Evolutionary conservation across 1,140 invertebrate species (phyloP).

Genomic region (Hypsibius dujardini): DNA sequence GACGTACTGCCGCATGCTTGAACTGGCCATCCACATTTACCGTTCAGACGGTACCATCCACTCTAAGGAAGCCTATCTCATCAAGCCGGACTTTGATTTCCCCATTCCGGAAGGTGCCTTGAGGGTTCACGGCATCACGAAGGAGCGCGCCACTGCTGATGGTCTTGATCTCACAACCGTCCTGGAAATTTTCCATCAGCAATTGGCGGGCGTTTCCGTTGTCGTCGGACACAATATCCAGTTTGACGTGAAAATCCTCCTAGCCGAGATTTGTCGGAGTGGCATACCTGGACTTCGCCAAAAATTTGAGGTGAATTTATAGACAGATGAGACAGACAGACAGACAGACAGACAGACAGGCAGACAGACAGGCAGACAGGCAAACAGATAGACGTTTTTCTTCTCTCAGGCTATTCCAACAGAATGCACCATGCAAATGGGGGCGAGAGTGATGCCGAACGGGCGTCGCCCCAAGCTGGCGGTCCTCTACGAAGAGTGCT

Average conservation of each 20-base stretch:
- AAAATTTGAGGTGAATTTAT: no score
- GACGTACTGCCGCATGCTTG: neutral
- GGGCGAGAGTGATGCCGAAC: neutral
- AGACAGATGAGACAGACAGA: no score
- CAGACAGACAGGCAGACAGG: no score
- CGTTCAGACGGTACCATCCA: neutral
- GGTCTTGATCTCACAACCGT: no score
- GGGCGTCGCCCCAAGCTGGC: neutral
- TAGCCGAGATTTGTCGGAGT: slow-evolving; percentile 5
- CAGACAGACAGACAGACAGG: no score
- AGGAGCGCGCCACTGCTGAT: neutral
- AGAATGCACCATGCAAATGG: neutral
- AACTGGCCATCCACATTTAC: slow-evolving; percentile 4
- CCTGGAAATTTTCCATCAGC: no score
- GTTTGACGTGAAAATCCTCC: slow-evolving; percentile 3
- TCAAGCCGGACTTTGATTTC: neutral
- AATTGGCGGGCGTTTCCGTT: neutral
- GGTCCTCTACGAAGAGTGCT: slow-evolving; percentile 7
- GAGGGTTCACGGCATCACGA: neutral
- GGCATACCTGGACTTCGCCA: neutral
- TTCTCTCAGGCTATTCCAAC: neutral
- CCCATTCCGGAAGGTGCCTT: neutral
- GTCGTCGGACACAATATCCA: slow-evolving; percentile 13
- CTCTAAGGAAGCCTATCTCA: neutral
- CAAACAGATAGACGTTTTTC: no score